Conservation (phyloP, 2,113 vertebrate species). For the Tupaia chinensis region DNA sequence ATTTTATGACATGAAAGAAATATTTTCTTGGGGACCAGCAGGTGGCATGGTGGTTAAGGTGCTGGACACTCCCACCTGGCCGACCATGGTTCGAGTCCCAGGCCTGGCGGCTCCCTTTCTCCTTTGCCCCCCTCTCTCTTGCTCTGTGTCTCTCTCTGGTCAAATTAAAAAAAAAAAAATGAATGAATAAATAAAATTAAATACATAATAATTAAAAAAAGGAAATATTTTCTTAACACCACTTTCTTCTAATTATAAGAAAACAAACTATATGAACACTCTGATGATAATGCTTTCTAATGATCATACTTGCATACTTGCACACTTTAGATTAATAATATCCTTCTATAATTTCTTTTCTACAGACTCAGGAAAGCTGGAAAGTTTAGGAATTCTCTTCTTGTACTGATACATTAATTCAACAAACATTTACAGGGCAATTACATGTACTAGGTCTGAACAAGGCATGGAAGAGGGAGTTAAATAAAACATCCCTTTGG, state of each 20-base stretch:
- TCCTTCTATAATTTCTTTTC: background rate
- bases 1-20: slow-evolving; percentile 14
- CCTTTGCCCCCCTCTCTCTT: too few species aligned
- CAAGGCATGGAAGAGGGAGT: background rate
- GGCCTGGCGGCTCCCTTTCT: too few species aligned
- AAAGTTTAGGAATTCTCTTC: background rate
- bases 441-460: background rate
- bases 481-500: background rate
- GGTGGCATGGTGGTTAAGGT: too few species aligned
- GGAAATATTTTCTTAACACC: background rate
- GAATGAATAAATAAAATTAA: too few species aligned
- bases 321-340: background rate
- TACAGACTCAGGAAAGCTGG: background rate
- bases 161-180: too few species aligned
- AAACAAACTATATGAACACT: background rate
- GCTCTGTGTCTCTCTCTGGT: too few species aligned
- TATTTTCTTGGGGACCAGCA: too few species aligned
- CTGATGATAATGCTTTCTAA: background rate
- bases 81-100: too few species aligned
- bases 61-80: too few species aligned
- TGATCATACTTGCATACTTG: background rate
- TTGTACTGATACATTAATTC: background rate
- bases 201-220: too few species aligned
- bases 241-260: background rate
- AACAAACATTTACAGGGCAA: background rate